A percentile compares a stretch with the other conserved stretches of the same genome.
Evolutionary conservation across 2,888 invertebrate species (phyloP).

Genomic region (Melieria omissa): DNA sequence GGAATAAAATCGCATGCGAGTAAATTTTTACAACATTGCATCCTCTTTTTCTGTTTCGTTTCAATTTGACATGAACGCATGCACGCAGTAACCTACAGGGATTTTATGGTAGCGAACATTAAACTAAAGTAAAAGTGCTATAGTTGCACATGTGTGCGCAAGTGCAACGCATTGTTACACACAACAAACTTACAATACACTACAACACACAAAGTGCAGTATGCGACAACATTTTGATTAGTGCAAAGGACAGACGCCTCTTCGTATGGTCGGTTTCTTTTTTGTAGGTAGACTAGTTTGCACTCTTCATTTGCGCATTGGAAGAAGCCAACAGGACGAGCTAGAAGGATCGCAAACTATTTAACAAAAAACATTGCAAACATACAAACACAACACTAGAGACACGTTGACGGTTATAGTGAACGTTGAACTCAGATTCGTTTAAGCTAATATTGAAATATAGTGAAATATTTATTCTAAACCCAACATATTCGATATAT

Average conservation of each 20-base stretch:
- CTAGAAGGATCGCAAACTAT: no score
- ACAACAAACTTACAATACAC: slow-evolving; percentile 19
- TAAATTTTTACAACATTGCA: no score
- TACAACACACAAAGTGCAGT: background rate
- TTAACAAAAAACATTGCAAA: slow-evolving; percentile 33
- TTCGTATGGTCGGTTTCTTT: slow-evolving; percentile 37
- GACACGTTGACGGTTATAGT: slow-evolving; percentile 3
- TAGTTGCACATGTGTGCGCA: slow-evolving; percentile 38
- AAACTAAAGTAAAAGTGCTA: slow-evolving; percentile 12
- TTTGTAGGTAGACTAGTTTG: slow-evolving; percentile 38
- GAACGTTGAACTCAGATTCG: slow-evolving; percentile 32
- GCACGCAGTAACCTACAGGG: slow-evolving; percentile 58
- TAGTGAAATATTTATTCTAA: slow-evolving; percentile 23
- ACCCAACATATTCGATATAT: slow-evolving; percentile 19
- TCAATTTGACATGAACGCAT: background rate
- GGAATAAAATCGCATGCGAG: no score
- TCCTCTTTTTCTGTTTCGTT: no score
- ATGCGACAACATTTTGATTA: background rate
- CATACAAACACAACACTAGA: slow-evolving; percentile 46
- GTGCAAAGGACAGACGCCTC: no score
- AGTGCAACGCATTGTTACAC: slow-evolving; percentile 35
- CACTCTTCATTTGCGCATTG: slow-evolving; percentile 26
- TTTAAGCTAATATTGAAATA: slow-evolving; percentile 3
- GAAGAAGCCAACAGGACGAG: slow-evolving; percentile 21
- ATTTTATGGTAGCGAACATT: slow-evolving; percentile 59